These are phyloP conservation scores for Aleiodes sp. DNA, from an alignment of 1,140 invertebrate genomes.

Conservation along the genomic window DNA sequence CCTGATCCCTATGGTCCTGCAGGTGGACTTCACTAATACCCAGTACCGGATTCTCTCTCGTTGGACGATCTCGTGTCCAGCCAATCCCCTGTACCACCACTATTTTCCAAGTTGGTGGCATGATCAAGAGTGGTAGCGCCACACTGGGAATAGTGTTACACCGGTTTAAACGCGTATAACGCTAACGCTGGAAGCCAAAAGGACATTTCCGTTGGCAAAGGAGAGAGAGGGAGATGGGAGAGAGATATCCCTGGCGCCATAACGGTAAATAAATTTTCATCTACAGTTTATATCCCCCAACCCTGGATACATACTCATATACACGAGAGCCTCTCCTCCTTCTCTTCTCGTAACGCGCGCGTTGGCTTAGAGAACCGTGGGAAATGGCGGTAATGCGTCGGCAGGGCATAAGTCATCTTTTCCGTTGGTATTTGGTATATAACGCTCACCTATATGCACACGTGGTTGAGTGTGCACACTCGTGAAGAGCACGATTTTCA, in stretches of 20 bases:
- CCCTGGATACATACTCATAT: neutral
- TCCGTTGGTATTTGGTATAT: neutral
- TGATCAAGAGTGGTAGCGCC: constrained; percentile 29
- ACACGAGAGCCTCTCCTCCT: neutral
- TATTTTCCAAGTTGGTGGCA: constrained; percentile 29
- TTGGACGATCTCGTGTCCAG: neutral
- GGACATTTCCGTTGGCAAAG: constrained; percentile 32
- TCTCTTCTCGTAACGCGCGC: neutral
- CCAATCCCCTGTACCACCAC: neutral
- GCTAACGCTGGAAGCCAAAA: constrained; percentile 17
- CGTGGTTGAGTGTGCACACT: too few relatives aligned
- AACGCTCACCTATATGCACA: neutral
- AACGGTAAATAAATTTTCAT: constrained; percentile 42
- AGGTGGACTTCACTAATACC: neutral
- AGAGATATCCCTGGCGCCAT: constrained; percentile 13
- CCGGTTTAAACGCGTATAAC: neutral
- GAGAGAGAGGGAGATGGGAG: neutral
- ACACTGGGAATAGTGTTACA: constrained; percentile 24
- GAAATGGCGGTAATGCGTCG: constrained; percentile 42
- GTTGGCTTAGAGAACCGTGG: constrained; percentile 35
- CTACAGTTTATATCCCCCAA: constrained; percentile 30
- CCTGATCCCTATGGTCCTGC: too few relatives aligned
- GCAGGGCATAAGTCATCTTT: constrained; percentile 41
- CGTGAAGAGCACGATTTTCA: too few relatives aligned
- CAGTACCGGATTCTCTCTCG: neutral